phyloP scores from a whole-genome alignment of 2,888 invertebrate species.

The Calliopum simillimum region DNA sequence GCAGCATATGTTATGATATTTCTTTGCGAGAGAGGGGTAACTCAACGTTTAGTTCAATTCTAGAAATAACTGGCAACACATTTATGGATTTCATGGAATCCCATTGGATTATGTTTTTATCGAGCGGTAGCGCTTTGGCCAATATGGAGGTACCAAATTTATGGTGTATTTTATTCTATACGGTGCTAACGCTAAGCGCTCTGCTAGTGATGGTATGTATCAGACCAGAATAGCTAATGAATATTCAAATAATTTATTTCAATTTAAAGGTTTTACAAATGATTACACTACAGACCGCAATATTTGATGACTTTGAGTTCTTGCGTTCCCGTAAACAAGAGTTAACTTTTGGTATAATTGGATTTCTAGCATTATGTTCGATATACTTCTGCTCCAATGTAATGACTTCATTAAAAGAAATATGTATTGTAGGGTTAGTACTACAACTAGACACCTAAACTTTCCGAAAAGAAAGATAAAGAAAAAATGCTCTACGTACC shows the following conservation, averaged over 20 bases:
- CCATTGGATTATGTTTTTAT: slow-evolving; percentile 37
- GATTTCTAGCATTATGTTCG: slow-evolving; percentile 47
- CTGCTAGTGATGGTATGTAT: slow-evolving; percentile 80
- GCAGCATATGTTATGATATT: too few species aligned
- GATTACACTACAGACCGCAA: slow-evolving; percentile 52
- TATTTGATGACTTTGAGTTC: slow-evolving; percentile 59
- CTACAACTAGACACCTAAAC: too few species aligned
- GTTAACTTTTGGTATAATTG: slow-evolving; percentile 47
- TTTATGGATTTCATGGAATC: not conserved
- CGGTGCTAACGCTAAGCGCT: slow-evolving; percentile 79
- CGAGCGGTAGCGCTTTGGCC: slow-evolving; percentile 42
- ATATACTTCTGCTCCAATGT: slow-evolving; percentile 55
- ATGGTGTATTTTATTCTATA: slow-evolving; percentile 79
- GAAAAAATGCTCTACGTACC: too few species aligned
- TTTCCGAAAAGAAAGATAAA: too few species aligned
- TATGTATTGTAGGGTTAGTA: too few species aligned
- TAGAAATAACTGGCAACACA: too few species aligned
- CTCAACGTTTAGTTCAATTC: too few species aligned
- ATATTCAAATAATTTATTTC: not conserved
- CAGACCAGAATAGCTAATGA: not conserved
- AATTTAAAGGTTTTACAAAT: slow-evolving; percentile 54
- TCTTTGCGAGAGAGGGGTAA: too few species aligned
- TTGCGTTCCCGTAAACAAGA: slow-evolving; percentile 49
- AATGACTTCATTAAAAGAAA: slow-evolving; percentile 17
- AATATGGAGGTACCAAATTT: slow-evolving; percentile 71